Evolutionary conservation across 2,113 vertebrate species (phyloP).

Genomic region (Poicephalus meyeri): DNA sequence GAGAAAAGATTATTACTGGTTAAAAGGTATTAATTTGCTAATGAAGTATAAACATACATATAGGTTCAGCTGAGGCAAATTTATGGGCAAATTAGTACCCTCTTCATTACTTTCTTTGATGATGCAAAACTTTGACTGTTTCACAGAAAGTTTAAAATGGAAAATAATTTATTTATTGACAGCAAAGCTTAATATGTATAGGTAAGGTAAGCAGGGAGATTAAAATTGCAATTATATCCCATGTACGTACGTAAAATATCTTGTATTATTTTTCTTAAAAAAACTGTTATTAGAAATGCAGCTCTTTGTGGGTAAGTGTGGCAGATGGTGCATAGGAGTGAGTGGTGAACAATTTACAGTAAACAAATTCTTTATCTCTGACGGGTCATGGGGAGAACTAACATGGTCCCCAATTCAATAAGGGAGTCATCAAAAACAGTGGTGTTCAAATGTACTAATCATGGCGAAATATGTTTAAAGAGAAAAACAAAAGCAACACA

Average conservation of each 20-base stretch:
- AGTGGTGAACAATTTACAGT: constrained; percentile 87
- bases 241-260: neutral
- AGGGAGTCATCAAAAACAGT: constrained; percentile 68
- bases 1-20: neutral
- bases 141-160: neutral
- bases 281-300: constrained; percentile 79
- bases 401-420: constrained; percentile 75
- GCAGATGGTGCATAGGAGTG: constrained; percentile 88
- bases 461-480: constrained; percentile 46
- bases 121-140: neutral
- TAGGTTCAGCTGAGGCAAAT: neutral
- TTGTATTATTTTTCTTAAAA: constrained; percentile 61
- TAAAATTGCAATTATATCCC: neutral
- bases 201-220: neutral
- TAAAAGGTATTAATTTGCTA: neutral
- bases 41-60: neutral
- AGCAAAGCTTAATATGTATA: neutral
- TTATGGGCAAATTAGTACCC: neutral
- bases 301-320: constrained; percentile 61
- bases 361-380: constrained; percentile 97
- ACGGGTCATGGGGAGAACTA: constrained; percentile 86
- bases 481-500: neutral
- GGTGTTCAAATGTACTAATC: constrained; percentile 55
- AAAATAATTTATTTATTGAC: neutral
- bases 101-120: neutral